A percentile compares a stretch with the other conserved stretches of the same genome.
These are phyloP conservation scores for Bursaphelenchus okinawaensis DNA, from an alignment of 2,888 invertebrate genomes.

Conservation along the genomic window DNA sequence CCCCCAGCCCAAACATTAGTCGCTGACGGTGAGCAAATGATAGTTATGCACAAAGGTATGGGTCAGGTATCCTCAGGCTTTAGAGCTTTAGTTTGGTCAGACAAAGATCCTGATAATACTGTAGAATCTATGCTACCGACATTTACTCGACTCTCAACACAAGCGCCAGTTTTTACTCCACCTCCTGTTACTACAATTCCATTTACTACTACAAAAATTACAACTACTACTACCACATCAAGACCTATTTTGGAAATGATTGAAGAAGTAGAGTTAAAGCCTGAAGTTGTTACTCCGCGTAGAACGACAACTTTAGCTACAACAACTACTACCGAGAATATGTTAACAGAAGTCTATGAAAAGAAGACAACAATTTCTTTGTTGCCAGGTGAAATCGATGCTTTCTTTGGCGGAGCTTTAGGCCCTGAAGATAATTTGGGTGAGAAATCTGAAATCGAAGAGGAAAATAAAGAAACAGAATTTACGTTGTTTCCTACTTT, in stretches of 20 bases:
- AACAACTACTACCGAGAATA: not conserved
- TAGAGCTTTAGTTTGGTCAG: conserved; percentile 45
- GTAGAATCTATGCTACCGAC: not conserved
- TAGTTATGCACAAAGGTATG: conserved; percentile 45
- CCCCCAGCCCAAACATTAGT: conserved; percentile 38
- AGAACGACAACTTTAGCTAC: conserved; percentile 14
- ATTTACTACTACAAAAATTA: conserved; percentile 12
- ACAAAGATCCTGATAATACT: conserved; percentile 25
- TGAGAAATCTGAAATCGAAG: not conserved
- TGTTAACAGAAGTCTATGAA: not conserved
- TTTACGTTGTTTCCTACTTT: conserved; percentile 9
- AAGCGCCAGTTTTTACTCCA: conserved; percentile 4
- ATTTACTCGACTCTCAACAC: not conserved
- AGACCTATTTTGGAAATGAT: conserved; percentile 5
- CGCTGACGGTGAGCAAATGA: conserved; percentile 44
- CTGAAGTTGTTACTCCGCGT: not conserved
- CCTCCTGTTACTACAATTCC: conserved; percentile 15
- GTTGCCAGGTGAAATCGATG: not conserved
- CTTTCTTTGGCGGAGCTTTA: not conserved
- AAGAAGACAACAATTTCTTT: not conserved
- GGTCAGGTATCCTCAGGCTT: conserved; percentile 38
- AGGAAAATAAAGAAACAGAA: not conserved
- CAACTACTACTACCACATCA: conserved; percentile 5
- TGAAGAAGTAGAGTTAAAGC: not conserved
- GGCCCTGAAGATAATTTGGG: not conserved